Evolutionary conservation across 2,797 vertebrate genomes (phyloP).

Genomic region (Chelidonichthys spinosus): DNA sequence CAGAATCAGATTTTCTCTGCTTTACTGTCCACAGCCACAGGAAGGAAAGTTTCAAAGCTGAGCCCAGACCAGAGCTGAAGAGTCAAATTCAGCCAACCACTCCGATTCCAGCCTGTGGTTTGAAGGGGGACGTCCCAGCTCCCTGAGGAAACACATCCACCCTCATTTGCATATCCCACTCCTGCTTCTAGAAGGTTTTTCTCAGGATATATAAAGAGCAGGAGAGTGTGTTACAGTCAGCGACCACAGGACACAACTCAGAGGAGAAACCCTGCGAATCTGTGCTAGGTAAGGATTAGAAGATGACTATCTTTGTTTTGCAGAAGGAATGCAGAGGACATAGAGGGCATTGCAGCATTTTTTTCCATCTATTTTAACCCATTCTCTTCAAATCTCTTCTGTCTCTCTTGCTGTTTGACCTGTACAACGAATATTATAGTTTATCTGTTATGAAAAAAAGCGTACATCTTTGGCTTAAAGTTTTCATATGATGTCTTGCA

Average conservation of each 20-base stretch:
- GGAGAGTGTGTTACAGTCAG: slow-evolving; percentile 7
- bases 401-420: slow-evolving; percentile 11
- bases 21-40: not conserved
- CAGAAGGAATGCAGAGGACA: slow-evolving; percentile 43
- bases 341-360: slow-evolving; percentile 38
- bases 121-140: slow-evolving; percentile 77
- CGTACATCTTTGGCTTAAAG: not conserved
- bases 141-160: slow-evolving; percentile 56
- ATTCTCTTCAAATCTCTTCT: slow-evolving; percentile 7
- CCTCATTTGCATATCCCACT: slow-evolving; percentile 82
- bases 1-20: slow-evolving; percentile 32
- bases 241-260: slow-evolving; percentile 43
- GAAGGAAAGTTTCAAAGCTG: slow-evolving; percentile 39
- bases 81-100: slow-evolving; percentile 11
- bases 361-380: slow-evolving; percentile 4
- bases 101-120: slow-evolving; percentile 55
- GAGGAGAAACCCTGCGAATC: slow-evolving; percentile 51
- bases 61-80: slow-evolving; percentile 54
- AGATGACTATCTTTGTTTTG: slow-evolving; percentile 37
- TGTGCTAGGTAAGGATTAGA: slow-evolving; percentile 73
- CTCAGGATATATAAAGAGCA: slow-evolving; percentile 83
- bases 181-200: slow-evolving; percentile 95
- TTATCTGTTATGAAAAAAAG: slow-evolving; percentile 1
- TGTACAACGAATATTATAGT: not conserved
- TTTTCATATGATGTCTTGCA: slow-evolving; percentile 5